phyloP scores from a whole-genome alignment of 1,140 invertebrate genomes.

The Heliothis virescens region DNA sequence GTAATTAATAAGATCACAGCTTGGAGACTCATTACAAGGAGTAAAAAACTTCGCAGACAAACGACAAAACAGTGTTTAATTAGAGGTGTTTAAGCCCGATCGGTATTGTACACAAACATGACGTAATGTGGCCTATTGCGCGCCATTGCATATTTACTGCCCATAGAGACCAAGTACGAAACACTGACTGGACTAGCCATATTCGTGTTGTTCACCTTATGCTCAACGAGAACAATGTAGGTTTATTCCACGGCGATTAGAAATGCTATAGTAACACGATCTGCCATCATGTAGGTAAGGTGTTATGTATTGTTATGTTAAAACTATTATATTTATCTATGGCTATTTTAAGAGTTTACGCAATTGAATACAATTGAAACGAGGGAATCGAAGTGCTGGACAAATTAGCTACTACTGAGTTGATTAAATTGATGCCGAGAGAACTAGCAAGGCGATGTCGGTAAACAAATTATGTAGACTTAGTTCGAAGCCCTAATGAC shows the following conservation, averaged over 20 bases:
- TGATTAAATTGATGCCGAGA: neutral
- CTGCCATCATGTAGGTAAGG: neutral
- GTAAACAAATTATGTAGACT: neutral
- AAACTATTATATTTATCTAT: neutral
- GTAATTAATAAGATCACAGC: neutral
- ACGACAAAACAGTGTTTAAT: conserved; percentile 13
- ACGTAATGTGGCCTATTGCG: conserved; percentile 71
- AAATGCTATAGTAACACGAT: conserved; percentile 31
- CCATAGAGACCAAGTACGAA: conserved; percentile 56
- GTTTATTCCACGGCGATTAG: conserved; percentile 29
- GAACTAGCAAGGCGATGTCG: neutral
- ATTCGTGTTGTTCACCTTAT: conserved; percentile 48
- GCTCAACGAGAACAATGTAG: conserved; percentile 46
- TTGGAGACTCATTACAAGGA: neutral
- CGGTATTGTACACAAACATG: conserved; percentile 56
- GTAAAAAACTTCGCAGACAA: conserved; percentile 2
- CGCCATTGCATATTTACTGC: conserved; percentile 66
- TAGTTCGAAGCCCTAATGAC: neutral
- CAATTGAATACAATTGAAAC: conserved; percentile 28
- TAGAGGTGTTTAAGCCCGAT: conserved; percentile 26
- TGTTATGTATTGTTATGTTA: conserved; percentile 16
- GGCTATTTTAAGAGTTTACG: conserved; percentile 4
- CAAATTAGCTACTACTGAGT: conserved; percentile 1
- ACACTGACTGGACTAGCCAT: conserved; percentile 50
- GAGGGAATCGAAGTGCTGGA: neutral